A percentile compares a stretch with the other conserved stretches of the same genome.
These are phyloP conservation scores for Potamarius usumacintae DNA, from an alignment of 2,113 vertebrate species.

Conservation along the genomic window DNA sequence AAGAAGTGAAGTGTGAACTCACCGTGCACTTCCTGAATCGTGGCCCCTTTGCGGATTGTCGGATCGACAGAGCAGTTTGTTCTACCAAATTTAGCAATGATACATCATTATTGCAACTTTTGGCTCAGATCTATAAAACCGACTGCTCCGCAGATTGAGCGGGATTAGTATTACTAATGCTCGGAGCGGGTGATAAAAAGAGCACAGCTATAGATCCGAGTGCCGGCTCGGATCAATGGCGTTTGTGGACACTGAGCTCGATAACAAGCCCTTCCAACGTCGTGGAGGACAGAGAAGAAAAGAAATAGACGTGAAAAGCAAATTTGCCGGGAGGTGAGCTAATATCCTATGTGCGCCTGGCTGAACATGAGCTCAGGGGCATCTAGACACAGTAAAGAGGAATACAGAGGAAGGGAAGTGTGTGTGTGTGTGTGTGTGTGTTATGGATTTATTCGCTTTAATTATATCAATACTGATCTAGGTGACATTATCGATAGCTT, in stretches of 20 bases:
- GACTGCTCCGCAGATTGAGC: constrained; percentile 94
- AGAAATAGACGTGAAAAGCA: constrained; percentile 99
- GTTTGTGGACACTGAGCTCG: constrained; percentile 99
- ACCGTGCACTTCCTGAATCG: constrained; percentile 77
- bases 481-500: constrained; percentile 73
- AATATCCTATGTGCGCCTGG: constrained; percentile 87
- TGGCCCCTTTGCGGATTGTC: constrained; percentile 85
- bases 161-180: constrained; percentile 98
- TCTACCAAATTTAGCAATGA: constrained; percentile 99
- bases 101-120: constrained; percentile 99
- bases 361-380: constrained; percentile 65
- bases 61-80: constrained; percentile 99
- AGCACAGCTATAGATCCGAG: constrained; percentile 95
- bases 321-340: constrained; percentile 97
- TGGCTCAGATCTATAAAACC: constrained; percentile 99
- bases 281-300: constrained; percentile 76
- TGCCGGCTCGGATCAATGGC: constrained; percentile 99
- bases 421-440: neutral
- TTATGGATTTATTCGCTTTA: constrained; percentile 69
- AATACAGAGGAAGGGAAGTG: constrained; percentile 13
- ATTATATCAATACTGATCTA: constrained; percentile 72
- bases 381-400: constrained; percentile 34
- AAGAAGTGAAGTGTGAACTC: constrained; percentile 61
- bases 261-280: constrained; percentile 97
- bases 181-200: constrained; percentile 93